Percentiles rank a stretch among this genome's conserved stretches.
These are phyloP conservation scores for Mohoua ochrocephala DNA, from an alignment of 2,113 vertebrate genomes.

Conservation along the genomic window DNA sequence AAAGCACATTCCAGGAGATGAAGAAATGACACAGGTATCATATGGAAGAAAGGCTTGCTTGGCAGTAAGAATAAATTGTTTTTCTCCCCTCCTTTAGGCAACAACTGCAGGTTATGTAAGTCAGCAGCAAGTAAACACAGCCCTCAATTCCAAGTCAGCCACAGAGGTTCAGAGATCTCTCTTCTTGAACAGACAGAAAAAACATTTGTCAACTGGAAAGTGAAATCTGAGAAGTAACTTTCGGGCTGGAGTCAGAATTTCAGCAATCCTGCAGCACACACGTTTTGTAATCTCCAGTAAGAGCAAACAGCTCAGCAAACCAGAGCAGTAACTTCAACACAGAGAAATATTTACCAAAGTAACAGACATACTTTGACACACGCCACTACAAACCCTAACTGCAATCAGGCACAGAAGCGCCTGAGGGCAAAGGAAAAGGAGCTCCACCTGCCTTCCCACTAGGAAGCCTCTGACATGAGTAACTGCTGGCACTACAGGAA, in stretches of 20 bases:
- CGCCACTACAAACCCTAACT: rapidly evolving
- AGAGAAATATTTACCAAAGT: background rate
- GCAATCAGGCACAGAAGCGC: background rate
- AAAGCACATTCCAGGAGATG: background rate
- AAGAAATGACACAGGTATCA: background rate
- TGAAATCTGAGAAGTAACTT: background rate
- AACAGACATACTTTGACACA: background rate
- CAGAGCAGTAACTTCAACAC: background rate
- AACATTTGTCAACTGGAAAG: background rate
- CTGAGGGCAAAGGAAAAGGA: background rate
- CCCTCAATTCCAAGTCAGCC: background rate
- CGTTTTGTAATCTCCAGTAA: background rate
- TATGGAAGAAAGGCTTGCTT: background rate
- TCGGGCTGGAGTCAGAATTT: background rate
- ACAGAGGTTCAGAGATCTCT: background rate
- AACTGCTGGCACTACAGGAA: background rate
- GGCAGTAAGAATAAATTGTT: background rate
- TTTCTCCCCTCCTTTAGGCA: background rate
- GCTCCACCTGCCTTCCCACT: background rate
- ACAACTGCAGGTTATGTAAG: background rate
- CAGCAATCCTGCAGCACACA: background rate
- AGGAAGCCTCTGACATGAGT: background rate
- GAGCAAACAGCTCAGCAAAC: background rate
- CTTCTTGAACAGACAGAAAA: background rate
- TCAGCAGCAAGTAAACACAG: background rate